Evolutionary conservation across 2,113 vertebrate species (phyloP).

Genomic region (Protobothrops flavoviridis): DNA sequence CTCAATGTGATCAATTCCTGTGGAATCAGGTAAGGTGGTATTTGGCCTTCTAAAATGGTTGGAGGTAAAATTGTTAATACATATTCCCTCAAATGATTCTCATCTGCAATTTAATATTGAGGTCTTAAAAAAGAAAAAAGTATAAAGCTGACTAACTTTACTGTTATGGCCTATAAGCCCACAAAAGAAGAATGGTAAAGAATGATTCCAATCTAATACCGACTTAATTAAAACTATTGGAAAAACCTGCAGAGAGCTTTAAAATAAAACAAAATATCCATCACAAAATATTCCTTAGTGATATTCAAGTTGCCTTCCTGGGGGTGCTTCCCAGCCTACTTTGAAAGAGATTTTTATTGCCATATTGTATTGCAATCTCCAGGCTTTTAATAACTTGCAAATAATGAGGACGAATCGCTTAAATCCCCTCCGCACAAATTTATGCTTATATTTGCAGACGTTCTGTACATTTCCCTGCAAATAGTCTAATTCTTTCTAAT

Average conservation of each 20-base stretch:
- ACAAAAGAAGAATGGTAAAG: slow-evolving; percentile 23
- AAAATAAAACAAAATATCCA: slow-evolving; percentile 21
- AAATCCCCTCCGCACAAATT: slow-evolving; percentile 54
- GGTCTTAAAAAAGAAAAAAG: neutral
- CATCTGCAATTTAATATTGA: neutral
- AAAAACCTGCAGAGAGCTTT: slow-evolving; percentile 13
- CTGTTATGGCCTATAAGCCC: neutral
- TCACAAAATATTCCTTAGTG: slow-evolving; percentile 9
- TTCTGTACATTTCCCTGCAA: slow-evolving; percentile 18
- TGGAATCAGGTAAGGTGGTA: neutral
- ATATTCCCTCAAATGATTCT: neutral
- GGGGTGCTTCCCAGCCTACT: neutral
- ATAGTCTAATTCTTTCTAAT: slow-evolving; percentile 37
- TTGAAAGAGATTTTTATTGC: neutral
- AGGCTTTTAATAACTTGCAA: slow-evolving; percentile 47
- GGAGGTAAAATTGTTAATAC: neutral
- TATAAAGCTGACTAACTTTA: slow-evolving; percentile 28
- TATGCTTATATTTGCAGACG: slow-evolving; percentile 17
- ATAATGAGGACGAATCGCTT: slow-evolving; percentile 45
- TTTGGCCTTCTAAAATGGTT: neutral
- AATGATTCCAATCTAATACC: slow-evolving; percentile 8
- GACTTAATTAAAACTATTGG: neutral
- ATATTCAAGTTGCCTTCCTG: neutral
- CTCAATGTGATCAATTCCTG: neutral
- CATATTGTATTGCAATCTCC: slow-evolving; percentile 18